Conservation (phyloP, 2,113 vertebrate species). For the Psammodynastes pulverulentus region DNA sequence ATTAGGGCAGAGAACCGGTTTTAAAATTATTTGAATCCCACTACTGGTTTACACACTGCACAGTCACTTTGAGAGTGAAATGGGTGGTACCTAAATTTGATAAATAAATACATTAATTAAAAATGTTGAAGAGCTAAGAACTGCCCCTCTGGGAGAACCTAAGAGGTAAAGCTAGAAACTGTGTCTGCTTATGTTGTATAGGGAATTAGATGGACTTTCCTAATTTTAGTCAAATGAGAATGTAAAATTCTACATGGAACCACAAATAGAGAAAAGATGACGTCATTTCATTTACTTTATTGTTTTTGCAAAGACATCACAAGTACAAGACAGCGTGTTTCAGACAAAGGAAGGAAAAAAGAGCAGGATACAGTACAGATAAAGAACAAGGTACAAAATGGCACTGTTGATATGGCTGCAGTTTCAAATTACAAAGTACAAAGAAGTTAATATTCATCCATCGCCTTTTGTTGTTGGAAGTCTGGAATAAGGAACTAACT, state of each 20-base stretch:
- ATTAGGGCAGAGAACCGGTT: no score
- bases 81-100: background rate
- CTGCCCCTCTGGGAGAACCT: background rate
- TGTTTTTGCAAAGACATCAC: background rate
- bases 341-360: background rate
- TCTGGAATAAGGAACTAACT: background rate
- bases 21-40: no score
- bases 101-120: background rate
- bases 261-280: constrained; percentile 13
- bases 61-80: background rate
- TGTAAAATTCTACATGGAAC: background rate
- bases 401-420: background rate
- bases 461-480: accelerated
- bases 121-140: background rate
- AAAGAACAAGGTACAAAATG: constrained; percentile 15
- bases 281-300: background rate
- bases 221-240: background rate
- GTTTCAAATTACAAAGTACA: background rate
- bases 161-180: background rate
- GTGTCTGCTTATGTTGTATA: background rate
- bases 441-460: background rate
- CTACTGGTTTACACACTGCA: background rate
- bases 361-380: background rate
- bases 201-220: background rate
- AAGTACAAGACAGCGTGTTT: background rate